Evolutionary conservation across 1,140 invertebrate genomes (phyloP).

Genomic region (Temnothorax nylanderi): DNA sequence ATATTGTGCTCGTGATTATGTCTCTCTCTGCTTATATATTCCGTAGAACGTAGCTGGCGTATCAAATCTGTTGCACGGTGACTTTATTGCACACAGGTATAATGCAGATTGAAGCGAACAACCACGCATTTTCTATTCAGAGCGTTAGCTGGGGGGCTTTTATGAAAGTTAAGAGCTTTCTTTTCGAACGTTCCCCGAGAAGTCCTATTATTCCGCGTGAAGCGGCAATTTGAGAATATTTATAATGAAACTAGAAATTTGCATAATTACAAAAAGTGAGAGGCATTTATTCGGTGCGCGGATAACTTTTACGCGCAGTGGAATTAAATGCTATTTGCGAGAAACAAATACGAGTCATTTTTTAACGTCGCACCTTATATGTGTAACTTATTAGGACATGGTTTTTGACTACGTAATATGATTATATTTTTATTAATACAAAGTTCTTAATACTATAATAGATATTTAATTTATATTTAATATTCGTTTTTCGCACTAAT

Average conservation of each 20-base stretch:
- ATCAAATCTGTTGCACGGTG: slow-evolving; percentile 43
- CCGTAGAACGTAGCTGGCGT: background rate
- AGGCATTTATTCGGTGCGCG: background rate
- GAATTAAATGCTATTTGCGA: background rate
- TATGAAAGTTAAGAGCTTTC: slow-evolving; percentile 52
- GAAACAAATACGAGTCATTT: background rate
- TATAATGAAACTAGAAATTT: slow-evolving; percentile 33
- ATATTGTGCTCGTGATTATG: slow-evolving; percentile 27
- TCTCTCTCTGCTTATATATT: background rate
- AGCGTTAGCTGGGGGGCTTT: slow-evolving; percentile 21
- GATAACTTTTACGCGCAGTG: background rate
- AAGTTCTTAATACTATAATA: background rate
- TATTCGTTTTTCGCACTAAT: background rate
- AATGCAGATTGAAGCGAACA: slow-evolving; percentile 44
- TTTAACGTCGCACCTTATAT: background rate
- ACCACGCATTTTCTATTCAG: slow-evolving; percentile 33
- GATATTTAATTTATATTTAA: background rate
- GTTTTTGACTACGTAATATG: background rate
- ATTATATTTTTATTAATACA: slow-evolving; percentile 3
- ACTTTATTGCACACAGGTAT: slow-evolving; percentile 30
- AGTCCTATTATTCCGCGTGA: slow-evolving; percentile 47
- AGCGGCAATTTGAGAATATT: slow-evolving; percentile 37
- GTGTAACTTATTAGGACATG: background rate
- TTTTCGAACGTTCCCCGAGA: slow-evolving; percentile 40
- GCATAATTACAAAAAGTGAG: slow-evolving; percentile 48